Evolutionary conservation across 1,140 invertebrate genomes (phyloP).

Genomic region (Pomacea maculata): DNA sequence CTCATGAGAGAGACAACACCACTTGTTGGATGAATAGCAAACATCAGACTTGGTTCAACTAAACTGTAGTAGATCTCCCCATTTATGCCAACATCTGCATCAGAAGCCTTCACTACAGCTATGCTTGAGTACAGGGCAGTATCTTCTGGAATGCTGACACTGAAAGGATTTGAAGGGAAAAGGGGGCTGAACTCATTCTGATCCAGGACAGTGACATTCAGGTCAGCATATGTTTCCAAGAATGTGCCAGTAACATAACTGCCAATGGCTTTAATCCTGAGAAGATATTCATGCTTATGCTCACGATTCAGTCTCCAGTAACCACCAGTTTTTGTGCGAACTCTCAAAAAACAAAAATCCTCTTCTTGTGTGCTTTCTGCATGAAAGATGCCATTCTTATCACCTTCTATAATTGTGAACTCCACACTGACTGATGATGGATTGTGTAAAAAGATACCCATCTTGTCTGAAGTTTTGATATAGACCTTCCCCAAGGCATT

Average conservation of each 20-base stretch:
- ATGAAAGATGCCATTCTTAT: conserved; percentile 91
- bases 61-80: conserved; percentile 97
- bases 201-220: conserved; percentile 85
- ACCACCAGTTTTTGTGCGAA: conserved; percentile 86
- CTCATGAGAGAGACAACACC: conserved; percentile 87
- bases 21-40: conserved; percentile 90
- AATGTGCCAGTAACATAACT: conserved; percentile 60
- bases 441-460: conserved; percentile 72
- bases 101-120: conserved; percentile 78
- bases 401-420: conserved; percentile 80
- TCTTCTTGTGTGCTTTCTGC: conserved; percentile 86
- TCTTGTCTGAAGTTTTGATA: conserved; percentile 71
- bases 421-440: conserved; percentile 69
- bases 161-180: conserved; percentile 88
- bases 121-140: conserved; percentile 78
- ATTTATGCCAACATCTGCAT: conserved; percentile 93
- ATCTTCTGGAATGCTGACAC: conserved; percentile 88
- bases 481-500: conserved; percentile 89
- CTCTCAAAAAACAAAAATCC: conserved; percentile 91
- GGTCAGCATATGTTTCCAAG: conserved; percentile 77
- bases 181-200: conserved; percentile 92
- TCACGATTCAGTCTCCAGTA: conserved; percentile 89
- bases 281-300: conserved; percentile 81
- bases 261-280: conserved; percentile 82
- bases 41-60: conserved; percentile 81